Evolutionary conservation across 2,888 invertebrate species (phyloP), one percentile per base, ranked within the genome.

Genomic region (Melangyna quadrimaculata): DNA sequence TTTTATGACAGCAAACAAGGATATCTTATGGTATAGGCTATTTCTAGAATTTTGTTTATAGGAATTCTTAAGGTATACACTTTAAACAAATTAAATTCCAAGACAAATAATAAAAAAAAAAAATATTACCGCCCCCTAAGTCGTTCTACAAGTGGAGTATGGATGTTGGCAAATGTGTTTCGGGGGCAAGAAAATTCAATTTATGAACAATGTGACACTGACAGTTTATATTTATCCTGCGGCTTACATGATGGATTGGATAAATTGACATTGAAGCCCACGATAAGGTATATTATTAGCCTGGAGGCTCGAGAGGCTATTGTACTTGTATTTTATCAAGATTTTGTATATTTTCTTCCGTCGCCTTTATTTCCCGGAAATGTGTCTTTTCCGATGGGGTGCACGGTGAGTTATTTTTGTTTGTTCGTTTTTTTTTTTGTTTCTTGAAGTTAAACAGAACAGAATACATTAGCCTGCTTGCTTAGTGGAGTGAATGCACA

Each of bases 211-310:
- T 86, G 77, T 86, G 86, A 81, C 86, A 81, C 70, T 86, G 86
- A 86, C 86, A 86, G 81, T 78, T 73, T 81, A 81, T 81, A 86
- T 86, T 78, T 86, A 86, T 81, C 86, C 86, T 86, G 69, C 81
- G 86, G 86, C 81, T 86, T 86, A 86, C 77, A 86, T 86, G 86
- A 86, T 86, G 77, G 86, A 86, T 86, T 80, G 80, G 80, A 73
- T 81, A 65, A 86, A 78, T 86, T 86, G 86, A 86, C 86, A 86
- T 86, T 77, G 63, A 81, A 73, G 72, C 73, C 57, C 53, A 43
- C 72, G 86, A 86, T 86, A 86, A 86, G 78, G 57, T 70, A 70
- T 67, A 78, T 77, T 67, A 81, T 77, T 63, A 35, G 72, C 86
- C 77, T 69, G 6, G 53, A 72, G 77, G 80, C 77, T 69, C 9